These are phyloP conservation scores for Hecatera dysodea DNA, from an alignment of 2,888 invertebrate species.

Conservation along the genomic window DNA sequence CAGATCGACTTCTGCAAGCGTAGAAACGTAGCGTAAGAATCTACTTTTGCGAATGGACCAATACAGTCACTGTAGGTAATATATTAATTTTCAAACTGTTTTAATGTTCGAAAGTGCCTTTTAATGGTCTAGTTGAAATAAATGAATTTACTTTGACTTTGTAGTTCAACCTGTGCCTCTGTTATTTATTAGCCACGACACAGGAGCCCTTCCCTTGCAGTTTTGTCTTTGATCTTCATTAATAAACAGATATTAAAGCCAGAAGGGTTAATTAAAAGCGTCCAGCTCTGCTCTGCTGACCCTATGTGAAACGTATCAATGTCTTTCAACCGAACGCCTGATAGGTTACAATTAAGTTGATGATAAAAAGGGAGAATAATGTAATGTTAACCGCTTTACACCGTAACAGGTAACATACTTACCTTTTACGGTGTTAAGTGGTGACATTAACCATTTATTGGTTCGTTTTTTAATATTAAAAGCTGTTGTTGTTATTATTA, in stretches of 20 bases:
- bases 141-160: no score
- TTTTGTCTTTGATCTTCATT: conserved; percentile 18
- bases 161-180: no score
- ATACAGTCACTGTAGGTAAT: no score
- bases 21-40: background rate
- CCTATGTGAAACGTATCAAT: background rate
- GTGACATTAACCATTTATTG: conserved; percentile 22
- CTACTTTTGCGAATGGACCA: no score
- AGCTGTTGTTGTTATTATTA: background rate
- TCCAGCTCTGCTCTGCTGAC: background rate
- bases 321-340: background rate
- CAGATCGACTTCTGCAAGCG: background rate
- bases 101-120: no score
- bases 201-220: background rate
- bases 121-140: no score
- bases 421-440: conserved; percentile 9
- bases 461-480: background rate
- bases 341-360: conserved; percentile 2
- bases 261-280: background rate
- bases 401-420: no score
- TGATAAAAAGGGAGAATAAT: conserved; percentile 19
- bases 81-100: no score
- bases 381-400: no score
- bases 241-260: conserved; percentile 9
- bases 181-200: background rate